Base-by-base conservation (phyloP, 2,113 vertebrate species). In the Mormyrus lacerda region DNA sequence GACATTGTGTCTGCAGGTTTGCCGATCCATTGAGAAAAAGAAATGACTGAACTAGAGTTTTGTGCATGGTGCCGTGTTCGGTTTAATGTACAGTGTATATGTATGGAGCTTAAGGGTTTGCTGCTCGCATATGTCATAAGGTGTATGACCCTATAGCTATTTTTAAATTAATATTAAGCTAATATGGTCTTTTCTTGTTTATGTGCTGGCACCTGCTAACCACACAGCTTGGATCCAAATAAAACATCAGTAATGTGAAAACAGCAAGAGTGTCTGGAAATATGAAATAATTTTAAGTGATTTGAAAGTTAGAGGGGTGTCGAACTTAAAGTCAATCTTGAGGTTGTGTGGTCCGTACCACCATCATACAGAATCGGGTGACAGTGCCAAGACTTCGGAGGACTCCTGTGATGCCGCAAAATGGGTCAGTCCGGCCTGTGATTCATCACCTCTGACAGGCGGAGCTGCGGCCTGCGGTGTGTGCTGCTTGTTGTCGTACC, bases 391-490 rank as follows among this genome's bases (percentile, higher is more conserved):
- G 35, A 42, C 39, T 44, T 39, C 17, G 1, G 39, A 39, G 76
- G 76, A 82, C 42, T 1, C 31, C 76, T 8, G 76, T 44, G 39
- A 44, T 82, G 76, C 42, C 76, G 3, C 21, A 9, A 42, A 44
- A 39, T 44, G 82, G 21, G 35, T 84, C 39, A 84, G 82, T 84
- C 82, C 39, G 42, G 42, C 3, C 61, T 82, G 82, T 84, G 47
- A 87, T 87, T 39, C 85, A 53, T 87, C 50, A 55, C 50, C 85
- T 51, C 85, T 53, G 85, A 87, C 85, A 87, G 85, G n/a, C 50
- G 85, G 11, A 31, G n/a, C 27, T 31, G 48, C 24, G 27, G 85
- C 85, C 85, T 35, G 85, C 50, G n/a, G 85, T 53, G 50, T 53
- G 50, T 13, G n/a, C 13, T 53, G 50, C 85, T 35, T 87, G 48